phyloP scores from a whole-genome alignment of 2,113 vertebrate species.

The Notarius quadriscutis region DNA sequence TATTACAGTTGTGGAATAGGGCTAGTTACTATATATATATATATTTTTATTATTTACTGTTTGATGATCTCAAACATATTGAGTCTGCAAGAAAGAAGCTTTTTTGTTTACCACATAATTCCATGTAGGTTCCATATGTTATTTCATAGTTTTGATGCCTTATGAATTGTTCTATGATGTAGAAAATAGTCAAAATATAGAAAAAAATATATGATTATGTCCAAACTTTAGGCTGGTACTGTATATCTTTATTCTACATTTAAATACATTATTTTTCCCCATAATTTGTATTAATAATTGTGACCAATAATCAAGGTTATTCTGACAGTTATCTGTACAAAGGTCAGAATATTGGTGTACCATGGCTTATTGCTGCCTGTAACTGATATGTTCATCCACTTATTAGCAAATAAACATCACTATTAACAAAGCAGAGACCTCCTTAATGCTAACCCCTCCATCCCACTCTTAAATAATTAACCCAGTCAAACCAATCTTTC shows the following conservation, averaged over 20 bases:
- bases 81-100: too few relatives aligned
- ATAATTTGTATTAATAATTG: neutral
- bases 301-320: neutral
- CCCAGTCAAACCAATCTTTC: neutral
- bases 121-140: too few relatives aligned
- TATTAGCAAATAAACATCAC: neutral
- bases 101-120: too few relatives aligned
- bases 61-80: too few relatives aligned
- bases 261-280: neutral
- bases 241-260: neutral
- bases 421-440: constrained; percentile 24
- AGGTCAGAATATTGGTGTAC: neutral
- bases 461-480: constrained; percentile 24
- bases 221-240: too few relatives aligned
- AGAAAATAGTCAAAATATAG: too few relatives aligned
- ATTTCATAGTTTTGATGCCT: too few relatives aligned
- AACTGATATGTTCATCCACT: constrained; percentile 18
- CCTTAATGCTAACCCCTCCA: constrained; percentile 14
- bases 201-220: too few relatives aligned
- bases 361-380: neutral
- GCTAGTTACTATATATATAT: too few relatives aligned
- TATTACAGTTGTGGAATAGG: too few relatives aligned
- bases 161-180: too few relatives aligned
- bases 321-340: neutral
- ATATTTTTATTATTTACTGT: too few relatives aligned